Base-by-base conservation (phyloP, 2,113 vertebrate species). In the Pelvicachromis taeniatus region DNA sequence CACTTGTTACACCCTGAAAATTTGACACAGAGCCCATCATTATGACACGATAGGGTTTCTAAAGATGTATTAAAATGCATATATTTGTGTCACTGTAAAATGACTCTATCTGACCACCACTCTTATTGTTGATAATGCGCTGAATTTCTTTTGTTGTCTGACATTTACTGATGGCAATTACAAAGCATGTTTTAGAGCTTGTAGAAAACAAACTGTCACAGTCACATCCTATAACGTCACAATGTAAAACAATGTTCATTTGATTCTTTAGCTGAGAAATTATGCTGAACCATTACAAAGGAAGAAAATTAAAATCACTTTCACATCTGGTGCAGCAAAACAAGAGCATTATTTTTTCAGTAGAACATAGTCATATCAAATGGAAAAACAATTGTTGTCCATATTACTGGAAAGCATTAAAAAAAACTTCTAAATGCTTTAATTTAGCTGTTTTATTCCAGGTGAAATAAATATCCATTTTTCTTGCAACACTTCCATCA, bases 391-490 rank as follows among this genome's bases (percentile, higher is more conserved):
- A 96, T 93, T 93, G 88, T 96, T 95, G 94, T 96, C 95, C 96
- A 96, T 97, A 96, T 98, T 97, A 97, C 97, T 97, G 96, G 93
- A 96, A 95, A 97, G 97, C 96, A 97, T 90, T 85, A 3, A n/a
- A 87, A 95, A 81, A 21, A 58, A 42, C 8, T 95, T 93, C 93
- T 96, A 86, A 95, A 95, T 94, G 92, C 94, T 96, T 65, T 65
- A 68, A 52, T 54, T 75, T 50, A 19, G 16, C 26, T 54, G 54
- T 85, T 83, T 7, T 23, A 52, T 17, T 16, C 2, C 14, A 19
- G 7, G 7, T 8, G 23, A 75, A 75, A 50, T 26, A 70, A 70
- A 29, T 8, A 75, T 7, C 23, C 26, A 12, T 50, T 50, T 75
- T 75, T 50, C 42, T 75, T 1, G 68, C 4, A 1, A 31, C 9